Evolutionary conservation across 2,797 vertebrate genomes (phyloP), one percentile per base, ranked within the genome.

Genomic region (Hypotaenidia okinawae): DNA sequence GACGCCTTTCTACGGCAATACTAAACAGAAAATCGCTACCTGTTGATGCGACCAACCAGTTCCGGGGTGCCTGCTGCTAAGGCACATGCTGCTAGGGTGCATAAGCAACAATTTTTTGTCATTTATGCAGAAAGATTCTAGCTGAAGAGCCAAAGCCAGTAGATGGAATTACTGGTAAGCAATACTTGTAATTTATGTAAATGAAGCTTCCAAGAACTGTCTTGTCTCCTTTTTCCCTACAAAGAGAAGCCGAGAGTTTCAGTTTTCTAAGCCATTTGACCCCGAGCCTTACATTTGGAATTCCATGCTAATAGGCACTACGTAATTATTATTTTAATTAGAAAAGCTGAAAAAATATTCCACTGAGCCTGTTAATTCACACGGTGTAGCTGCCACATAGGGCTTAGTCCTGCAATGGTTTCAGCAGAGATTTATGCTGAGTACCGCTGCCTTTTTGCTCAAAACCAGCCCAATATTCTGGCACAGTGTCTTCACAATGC

Each of bases 311-410:
- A 91, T 67, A 94, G 90, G 72, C 57, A 51, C 90, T 37, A 82
- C n/a, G 67, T 88, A 86, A 94, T 96, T 92, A 95, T 90, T 94
- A 89, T 94, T 96, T 94, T 89, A 94, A 95, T 95, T 94, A 84
- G 84, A 92, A 97, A 93, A 90, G 70, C 81, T 87, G 39, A 28
- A 93, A 66, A 88, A 95, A 93, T 90, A 84, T 89, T 94, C 92
- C 76, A 27, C 59, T 57, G 63, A 84, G 70, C 79, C 80, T 87
- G 55, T 88, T 84, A 81, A 74, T 94, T 85, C 61, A 49, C 82
- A 78, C 85, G 52, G 28, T 75, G 52, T 13, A 84, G 37, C 79
- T 83, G 69, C 54, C 84, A 87, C 80, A 45, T 4, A 68, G 16
- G 57, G 33, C 68, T 88, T 66, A 63, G 43, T 74, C 45, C 37